These are phyloP conservation scores for Mythimna ferrago DNA, from an alignment of 2,888 invertebrate species.

Conservation along the genomic window DNA sequence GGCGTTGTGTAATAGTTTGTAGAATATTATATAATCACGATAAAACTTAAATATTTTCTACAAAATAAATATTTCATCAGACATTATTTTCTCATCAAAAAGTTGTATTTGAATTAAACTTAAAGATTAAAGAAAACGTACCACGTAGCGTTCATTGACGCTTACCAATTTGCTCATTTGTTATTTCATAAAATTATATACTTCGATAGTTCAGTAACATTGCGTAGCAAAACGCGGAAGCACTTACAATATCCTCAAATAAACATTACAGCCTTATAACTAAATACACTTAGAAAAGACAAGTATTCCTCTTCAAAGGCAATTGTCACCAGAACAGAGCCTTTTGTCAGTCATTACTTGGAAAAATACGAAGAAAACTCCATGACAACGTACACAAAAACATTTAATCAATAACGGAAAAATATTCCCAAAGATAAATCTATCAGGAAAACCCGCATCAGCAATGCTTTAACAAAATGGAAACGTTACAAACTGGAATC, in stretches of 20 bases:
- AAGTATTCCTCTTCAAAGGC: not conserved
- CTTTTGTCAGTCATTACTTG: not conserved
- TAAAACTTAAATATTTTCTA: not conserved
- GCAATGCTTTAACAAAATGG: constrained; percentile 45
- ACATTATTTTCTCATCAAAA: not conserved
- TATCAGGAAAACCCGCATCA: constrained; percentile 44
- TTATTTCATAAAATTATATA: not conserved
- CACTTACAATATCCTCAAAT: not conserved
- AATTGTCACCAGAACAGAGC: constrained; percentile 4
- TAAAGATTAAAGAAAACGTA: not conserved
- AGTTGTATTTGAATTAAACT: not conserved
- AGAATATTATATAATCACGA: not conserved
- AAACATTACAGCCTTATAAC: not conserved
- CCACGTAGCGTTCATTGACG: not conserved
- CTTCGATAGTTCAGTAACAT: not conserved
- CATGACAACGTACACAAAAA: constrained; percentile 29
- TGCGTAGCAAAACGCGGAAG: constrained; percentile 2
- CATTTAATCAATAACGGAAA: constrained; percentile 34
- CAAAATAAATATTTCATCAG: no score
- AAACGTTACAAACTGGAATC: constrained; percentile 18
- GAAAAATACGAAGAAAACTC: constrained; percentile 14
- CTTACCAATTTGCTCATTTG: not conserved
- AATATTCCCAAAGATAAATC: constrained; percentile 48
- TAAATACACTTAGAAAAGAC: not conserved
- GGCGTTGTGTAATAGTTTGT: no score